Conservation (phyloP, 2,797 vertebrate species). For the Centropyge bicolor region DNA sequence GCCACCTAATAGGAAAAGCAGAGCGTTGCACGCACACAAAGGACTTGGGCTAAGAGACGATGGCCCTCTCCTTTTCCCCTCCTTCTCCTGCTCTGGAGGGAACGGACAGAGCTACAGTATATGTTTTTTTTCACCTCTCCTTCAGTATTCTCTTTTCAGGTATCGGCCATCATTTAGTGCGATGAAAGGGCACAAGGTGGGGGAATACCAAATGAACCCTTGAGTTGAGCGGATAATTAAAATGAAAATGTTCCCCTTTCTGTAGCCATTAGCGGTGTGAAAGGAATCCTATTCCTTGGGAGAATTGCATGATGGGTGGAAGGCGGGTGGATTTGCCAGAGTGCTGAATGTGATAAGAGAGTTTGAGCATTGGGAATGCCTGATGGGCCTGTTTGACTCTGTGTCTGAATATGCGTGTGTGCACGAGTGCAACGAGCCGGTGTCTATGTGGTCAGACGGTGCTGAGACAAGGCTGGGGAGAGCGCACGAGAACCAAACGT, state of each 20-base stretch:
- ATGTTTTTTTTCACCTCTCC: slow-evolving; percentile 17
- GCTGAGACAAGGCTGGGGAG: slow-evolving; percentile 29
- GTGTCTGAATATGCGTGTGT: slow-evolving; percentile 11
- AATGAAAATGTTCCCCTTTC: slow-evolving; percentile 85
- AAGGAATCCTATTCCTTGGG: slow-evolving; percentile 81
- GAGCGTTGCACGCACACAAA: slow-evolving; percentile 60
- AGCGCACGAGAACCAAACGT: slow-evolving; percentile 18
- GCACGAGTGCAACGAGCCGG: neutral
- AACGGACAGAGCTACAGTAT: slow-evolving; percentile 18
- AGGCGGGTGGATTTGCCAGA: slow-evolving; percentile 58
- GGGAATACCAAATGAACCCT: slow-evolving; percentile 78
- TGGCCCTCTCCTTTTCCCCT: slow-evolving; percentile 22
- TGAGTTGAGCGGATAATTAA: slow-evolving; percentile 84
- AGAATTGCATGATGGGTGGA: slow-evolving; percentile 76
- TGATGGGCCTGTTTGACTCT: slow-evolving; percentile 61
- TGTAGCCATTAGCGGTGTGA: slow-evolving; percentile 84
- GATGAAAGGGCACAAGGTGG: slow-evolving; percentile 71
- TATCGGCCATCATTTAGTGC: slow-evolving; percentile 71
- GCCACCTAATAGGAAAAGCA: slow-evolving; percentile 74
- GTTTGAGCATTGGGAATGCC: slow-evolving; percentile 57
- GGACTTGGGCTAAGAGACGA: slow-evolving; percentile 51
- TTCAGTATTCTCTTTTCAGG: slow-evolving; percentile 71
- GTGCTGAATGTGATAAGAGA: slow-evolving; percentile 76
- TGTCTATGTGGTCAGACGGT: slow-evolving; percentile 28
- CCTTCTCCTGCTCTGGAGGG: slow-evolving; percentile 31